A percentile compares a stretch with the other conserved stretches of the same genome.
phyloP scores from a whole-genome alignment of 2,797 vertebrate genomes.

The Bradypodion ventrale region DNA sequence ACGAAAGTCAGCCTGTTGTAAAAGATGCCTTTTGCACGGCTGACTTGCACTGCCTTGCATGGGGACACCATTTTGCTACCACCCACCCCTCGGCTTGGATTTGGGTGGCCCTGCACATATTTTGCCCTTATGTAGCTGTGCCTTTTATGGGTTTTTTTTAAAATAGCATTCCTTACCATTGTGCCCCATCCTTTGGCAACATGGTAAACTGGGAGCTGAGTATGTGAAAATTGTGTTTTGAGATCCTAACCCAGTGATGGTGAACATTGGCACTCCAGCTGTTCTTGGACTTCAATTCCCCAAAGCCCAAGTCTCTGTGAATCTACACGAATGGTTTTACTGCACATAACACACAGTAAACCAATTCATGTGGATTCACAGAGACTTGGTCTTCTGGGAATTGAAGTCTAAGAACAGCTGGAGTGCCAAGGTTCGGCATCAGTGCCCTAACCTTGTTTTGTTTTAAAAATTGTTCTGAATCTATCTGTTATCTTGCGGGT shows the following conservation, averaged over 20 bases:
- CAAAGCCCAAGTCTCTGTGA: too few relatives aligned
- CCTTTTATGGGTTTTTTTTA: conserved; percentile 42
- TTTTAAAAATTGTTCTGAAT: conserved; percentile 21
- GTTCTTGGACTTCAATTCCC: too few relatives aligned
- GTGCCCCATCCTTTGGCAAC: not conserved
- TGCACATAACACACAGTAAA: too few relatives aligned
- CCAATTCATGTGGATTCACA: too few relatives aligned
- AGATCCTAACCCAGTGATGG: not conserved
- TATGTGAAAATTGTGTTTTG: not conserved
- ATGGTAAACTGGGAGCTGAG: conserved; percentile 20
- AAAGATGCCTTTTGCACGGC: conserved; percentile 5
- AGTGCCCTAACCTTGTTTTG: too few relatives aligned
- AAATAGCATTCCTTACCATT: conserved; percentile 8
- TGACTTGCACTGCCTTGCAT: not conserved
- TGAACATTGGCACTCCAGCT: too few relatives aligned
- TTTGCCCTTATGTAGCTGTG: conserved; percentile 47
- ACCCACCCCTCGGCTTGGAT: not conserved
- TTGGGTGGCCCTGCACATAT: conserved; percentile 53
- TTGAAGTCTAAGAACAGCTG: too few relatives aligned
- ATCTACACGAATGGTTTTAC: too few relatives aligned
- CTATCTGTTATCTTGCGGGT: not conserved
- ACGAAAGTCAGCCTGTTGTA: not conserved
- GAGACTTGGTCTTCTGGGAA: too few relatives aligned
- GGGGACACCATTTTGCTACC: not conserved
- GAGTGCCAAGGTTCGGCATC: too few relatives aligned